A percentile compares a stretch with the other conserved stretches of the same genome.
Evolutionary conservation across 2,113 vertebrate genomes (phyloP).

Genomic region (Bos indicus): DNA sequence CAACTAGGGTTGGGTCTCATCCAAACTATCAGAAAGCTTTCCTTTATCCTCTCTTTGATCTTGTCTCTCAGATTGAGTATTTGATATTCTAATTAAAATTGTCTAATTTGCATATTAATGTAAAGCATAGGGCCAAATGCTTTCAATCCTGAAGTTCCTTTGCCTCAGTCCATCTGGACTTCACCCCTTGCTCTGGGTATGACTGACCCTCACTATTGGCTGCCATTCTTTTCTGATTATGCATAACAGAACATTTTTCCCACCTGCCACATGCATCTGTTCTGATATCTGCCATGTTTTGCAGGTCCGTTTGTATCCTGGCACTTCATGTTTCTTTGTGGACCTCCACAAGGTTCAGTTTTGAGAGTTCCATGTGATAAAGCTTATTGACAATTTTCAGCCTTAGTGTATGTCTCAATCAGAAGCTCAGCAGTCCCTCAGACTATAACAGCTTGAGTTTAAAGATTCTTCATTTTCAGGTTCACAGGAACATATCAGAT

Average conservation of each 20-base stretch:
- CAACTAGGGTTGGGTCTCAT: neutral
- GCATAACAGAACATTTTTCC: neutral
- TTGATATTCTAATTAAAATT: neutral
- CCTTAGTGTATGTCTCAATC: conserved; percentile 39
- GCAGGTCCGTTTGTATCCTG: neutral
- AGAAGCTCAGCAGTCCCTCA: conserved; percentile 48
- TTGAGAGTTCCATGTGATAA: neutral
- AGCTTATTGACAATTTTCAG: neutral
- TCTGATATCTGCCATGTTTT: neutral
- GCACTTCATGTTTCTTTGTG: neutral
- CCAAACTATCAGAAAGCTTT: neutral
- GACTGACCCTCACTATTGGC: no score
- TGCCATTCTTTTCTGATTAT: neutral
- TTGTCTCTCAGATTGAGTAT: neutral
- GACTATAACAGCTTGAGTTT: conserved; percentile 45
- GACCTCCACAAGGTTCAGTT: neutral
- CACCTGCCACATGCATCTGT: neutral
- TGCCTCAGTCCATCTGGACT: neutral
- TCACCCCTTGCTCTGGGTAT: neutral
- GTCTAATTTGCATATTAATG: neutral
- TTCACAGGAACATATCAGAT: conserved; percentile 52
- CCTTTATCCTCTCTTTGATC: neutral
- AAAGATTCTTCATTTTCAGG: conserved; percentile 65
- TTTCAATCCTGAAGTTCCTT: neutral
- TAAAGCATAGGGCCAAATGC: neutral